Conservation (phyloP, 53 echinoderm and acorn worm species). For the Echinometra lucunter region DNA sequence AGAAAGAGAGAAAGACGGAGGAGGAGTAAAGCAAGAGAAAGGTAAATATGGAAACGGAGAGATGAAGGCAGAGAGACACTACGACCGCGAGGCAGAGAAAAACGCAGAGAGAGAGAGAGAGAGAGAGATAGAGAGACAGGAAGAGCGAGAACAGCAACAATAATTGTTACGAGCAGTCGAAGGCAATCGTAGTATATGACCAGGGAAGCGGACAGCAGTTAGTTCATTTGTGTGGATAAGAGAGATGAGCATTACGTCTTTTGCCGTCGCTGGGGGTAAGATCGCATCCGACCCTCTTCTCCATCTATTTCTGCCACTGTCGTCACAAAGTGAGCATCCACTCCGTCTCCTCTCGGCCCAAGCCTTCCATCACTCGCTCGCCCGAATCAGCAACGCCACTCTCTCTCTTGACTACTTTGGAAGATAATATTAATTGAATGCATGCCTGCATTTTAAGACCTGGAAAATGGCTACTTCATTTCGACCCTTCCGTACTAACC, state of each 20-base stretch:
- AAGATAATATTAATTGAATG: slow-evolving; percentile 1
- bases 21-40: too few species aligned
- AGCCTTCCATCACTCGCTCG: neutral
- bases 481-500: neutral
- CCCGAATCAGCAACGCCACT: neutral
- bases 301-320: neutral
- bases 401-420: neutral
- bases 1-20: neutral
- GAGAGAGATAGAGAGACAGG: slow-evolving; percentile 7
- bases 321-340: neutral
- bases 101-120: neutral
- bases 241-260: neutral
- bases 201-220: neutral
- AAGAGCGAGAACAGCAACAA: neutral
- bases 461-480: neutral
- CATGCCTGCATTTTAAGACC: neutral
- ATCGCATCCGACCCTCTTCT: neutral
- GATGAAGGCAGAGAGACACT: neutral
- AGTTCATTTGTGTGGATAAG: slow-evolving; percentile 1
- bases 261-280: neutral
- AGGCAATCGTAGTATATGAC: neutral
- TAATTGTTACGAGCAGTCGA: neutral
- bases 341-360: slow-evolving; percentile 2
- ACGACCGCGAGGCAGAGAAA: neutral
- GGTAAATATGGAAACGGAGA: too few species aligned